Evolutionary conservation across 1,140 invertebrate genomes (phyloP).

Genomic region (Drosophila athabasca): DNA sequence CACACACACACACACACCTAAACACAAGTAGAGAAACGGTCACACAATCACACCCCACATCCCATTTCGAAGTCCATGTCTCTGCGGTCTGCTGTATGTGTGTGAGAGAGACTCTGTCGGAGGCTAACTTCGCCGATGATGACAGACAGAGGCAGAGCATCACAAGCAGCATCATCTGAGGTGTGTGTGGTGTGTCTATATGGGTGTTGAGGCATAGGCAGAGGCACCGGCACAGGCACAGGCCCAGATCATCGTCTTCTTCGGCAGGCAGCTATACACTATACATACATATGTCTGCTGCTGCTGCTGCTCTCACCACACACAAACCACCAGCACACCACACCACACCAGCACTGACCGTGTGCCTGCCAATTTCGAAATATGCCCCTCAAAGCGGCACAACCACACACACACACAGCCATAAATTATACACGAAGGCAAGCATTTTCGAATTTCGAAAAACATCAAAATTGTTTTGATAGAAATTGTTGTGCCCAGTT

Average conservation of each 20-base stretch:
- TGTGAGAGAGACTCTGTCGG: slow-evolving; percentile 43
- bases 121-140: slow-evolving; percentile 52
- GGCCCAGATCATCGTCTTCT: slow-evolving; percentile 47
- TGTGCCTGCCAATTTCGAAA: slow-evolving; percentile 70
- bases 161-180: slow-evolving; percentile 20
- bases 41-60: slow-evolving; percentile 1
- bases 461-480: slow-evolving; percentile 41
- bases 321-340: slow-evolving; percentile 3
- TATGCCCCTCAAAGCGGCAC: slow-evolving; percentile 38
- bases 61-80: slow-evolving; percentile 41
- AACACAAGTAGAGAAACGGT: slow-evolving; percentile 21
- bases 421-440: slow-evolving; percentile 30
- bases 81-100: slow-evolving; percentile 7
- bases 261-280: slow-evolving; percentile 18
- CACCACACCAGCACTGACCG: slow-evolving; percentile 9
- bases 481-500: slow-evolving; percentile 26
- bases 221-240: slow-evolving; percentile 41
- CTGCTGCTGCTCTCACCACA: slow-evolving; percentile 2
- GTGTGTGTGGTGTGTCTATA: slow-evolving; percentile 31
- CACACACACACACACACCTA: slow-evolving; percentile 1
- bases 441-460: slow-evolving; percentile 62
- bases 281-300: background rate
- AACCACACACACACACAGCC: slow-evolving; percentile 25
- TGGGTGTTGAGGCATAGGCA: slow-evolving; percentile 53
- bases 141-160: slow-evolving; percentile 13